Evolutionary conservation across 2,113 vertebrate species (phyloP), one percentile per base, ranked within the genome.

Genomic region (Aplodontia rufa): DNA sequence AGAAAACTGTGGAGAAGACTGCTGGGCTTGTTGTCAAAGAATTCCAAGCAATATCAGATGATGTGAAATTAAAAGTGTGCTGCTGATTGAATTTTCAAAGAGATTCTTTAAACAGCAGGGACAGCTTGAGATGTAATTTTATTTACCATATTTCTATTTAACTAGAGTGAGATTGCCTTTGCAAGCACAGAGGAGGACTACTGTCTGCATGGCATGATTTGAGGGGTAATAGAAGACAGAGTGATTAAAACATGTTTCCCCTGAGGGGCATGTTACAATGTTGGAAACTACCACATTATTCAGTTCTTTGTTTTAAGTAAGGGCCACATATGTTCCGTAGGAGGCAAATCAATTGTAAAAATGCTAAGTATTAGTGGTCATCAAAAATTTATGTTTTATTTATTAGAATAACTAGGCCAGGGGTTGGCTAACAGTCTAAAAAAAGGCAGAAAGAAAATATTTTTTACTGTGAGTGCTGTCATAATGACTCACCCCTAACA

Each of bases 21-120:
- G 42, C 53, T 17, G 55, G 40, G 66, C 42, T 90, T 90, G 26
- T 87, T 71, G 62, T 82, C 66, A 62, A 32, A 42, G 60, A 93
- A 85, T 81, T 35, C 13, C 30, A 49, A 85, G 86, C 45, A 45
- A 40, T 32, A 82, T 87, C 22, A 55, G 47, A 79, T 79, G 91
- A 88, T 55, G 40, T 45, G 86, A 96, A 94, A 96, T 92, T 96
- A 85, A 96, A 94, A 94, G 72, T 45, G 35, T 51, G 40, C 62
- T 64, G 7, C 64, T 89, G 76, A 90, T 16, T 87, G 53, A 78
- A 92, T 90, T 82, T 87, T 88, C 90, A 78, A 11, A 96, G 87
- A 45, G 80, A 85, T 85, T 89, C 75, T 96, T 86, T 82, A 84
- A 96, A 91, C 85, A 92, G 66, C 35, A 94, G 91, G 95, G 84